These are phyloP conservation scores for Drosophila hydei DNA, from an alignment of 1,140 invertebrate species.

Conservation along the genomic window DNA sequence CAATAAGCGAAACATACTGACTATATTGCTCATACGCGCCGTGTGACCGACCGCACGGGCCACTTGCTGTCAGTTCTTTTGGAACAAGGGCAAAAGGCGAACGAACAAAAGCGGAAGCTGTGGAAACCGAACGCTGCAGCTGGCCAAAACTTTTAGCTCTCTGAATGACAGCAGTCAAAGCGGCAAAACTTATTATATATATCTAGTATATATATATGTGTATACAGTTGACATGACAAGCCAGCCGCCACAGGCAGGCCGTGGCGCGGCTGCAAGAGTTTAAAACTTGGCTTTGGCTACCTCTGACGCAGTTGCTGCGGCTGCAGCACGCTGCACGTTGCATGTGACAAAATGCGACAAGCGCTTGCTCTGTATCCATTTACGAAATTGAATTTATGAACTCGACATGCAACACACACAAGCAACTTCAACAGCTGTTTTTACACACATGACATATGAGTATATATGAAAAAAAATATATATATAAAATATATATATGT, in stretches of 20 bases:
- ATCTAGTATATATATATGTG: neutral
- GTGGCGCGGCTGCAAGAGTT: neutral
- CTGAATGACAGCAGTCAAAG: constrained; percentile 40
- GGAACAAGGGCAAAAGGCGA: constrained; percentile 1
- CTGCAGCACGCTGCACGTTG: constrained; percentile 27
- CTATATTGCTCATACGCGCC: constrained; percentile 34
- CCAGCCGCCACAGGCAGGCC: constrained; percentile 18
- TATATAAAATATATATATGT: no score
- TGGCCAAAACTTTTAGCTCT: constrained; percentile 31
- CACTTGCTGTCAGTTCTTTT: constrained; percentile 2
- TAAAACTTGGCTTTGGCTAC: constrained; percentile 7
- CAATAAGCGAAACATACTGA: constrained; percentile 23
- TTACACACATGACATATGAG: constrained; percentile 13
- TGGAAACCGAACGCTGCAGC: constrained; percentile 20
- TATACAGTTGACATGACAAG: constrained; percentile 43
- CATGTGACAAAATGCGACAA: constrained; percentile 71
- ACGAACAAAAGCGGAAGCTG: constrained; percentile 1
- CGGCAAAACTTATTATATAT: constrained; percentile 40
- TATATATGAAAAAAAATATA: neutral
- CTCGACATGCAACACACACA: constrained; percentile 24
- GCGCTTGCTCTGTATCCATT: constrained; percentile 45
- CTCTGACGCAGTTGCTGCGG: constrained; percentile 1
- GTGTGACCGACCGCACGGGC: constrained; percentile 20
- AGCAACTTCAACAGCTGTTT: constrained; percentile 20
- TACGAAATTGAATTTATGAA: constrained; percentile 76